Evolutionary conservation across 2,797 vertebrate species (phyloP).

Genomic region (Sardinella longiceps): DNA sequence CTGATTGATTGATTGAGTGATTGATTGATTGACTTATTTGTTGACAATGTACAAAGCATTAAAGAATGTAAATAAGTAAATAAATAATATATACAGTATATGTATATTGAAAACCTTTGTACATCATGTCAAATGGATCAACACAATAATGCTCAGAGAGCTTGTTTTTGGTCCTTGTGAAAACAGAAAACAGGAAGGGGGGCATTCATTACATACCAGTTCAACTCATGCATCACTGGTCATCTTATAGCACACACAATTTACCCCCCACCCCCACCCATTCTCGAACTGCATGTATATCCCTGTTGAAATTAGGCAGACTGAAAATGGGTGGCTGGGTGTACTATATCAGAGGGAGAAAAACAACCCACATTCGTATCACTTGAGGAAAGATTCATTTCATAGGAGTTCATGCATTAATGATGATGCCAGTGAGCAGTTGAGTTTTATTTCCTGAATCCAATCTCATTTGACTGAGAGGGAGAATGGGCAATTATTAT

Average conservation of each 20-base stretch:
- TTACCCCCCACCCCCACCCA: too few species aligned
- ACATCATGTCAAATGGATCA: too few species aligned
- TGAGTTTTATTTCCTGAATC: neutral
- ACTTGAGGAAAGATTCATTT: slow-evolving; percentile 6
- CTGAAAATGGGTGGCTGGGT: neutral
- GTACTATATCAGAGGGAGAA: neutral
- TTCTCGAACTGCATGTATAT: too few species aligned
- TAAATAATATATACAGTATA: too few species aligned
- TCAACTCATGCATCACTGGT: neutral
- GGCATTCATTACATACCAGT: neutral
- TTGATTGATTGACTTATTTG: too few species aligned
- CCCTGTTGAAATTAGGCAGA: neutral
- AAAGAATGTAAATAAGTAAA: too few species aligned
- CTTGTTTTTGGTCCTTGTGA: too few species aligned
- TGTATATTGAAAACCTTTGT: too few species aligned
- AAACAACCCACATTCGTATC: neutral
- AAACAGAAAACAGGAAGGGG: neutral
- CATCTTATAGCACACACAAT: neutral
- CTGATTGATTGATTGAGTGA: too few species aligned
- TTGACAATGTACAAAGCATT: too few species aligned
- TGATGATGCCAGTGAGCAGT: neutral
- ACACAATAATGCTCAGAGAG: too few species aligned
- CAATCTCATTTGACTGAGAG: neutral
- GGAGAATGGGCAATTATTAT: neutral
- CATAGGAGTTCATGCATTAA: neutral